Base-by-base conservation (phyloP, 2,113 vertebrate genomes). In the Lanius ludovicianus region DNA sequence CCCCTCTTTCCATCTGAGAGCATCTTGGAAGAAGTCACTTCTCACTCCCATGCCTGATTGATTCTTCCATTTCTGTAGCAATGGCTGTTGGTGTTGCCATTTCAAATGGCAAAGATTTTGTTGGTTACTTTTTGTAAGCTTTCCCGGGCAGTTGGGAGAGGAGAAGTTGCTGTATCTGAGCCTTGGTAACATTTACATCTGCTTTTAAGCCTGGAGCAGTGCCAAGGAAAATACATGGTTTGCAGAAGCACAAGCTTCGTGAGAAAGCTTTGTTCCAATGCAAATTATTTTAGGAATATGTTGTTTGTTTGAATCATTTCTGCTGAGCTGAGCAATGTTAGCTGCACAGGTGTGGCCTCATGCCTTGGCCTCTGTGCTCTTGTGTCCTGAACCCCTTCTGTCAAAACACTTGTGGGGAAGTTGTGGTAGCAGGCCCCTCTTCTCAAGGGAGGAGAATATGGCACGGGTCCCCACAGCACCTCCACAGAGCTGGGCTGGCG, bases 161-260 rank as follows among this genome's bases (percentile, higher is more conserved):
- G 89, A 92, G 79, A 53, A 68, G 62, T 87, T 41, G 7, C 68
- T 71, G 64, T 63, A 30, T 94, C 63, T 78, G 53, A 77, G 64
- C 57, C 71, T 92, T 42, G 31, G 96, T 92, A 67, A 60, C 87
- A 13, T 73, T 84, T 82, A 69, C 60, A 67, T 97, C 86, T 92
- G 73, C 79, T 87, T 96, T 92, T 92, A 91, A 74, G 68, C 81
- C 79, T 97, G 97, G 90, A 80, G 64, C 24, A 31, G 15, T 49
- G 90, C 96, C 93, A 81, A 73, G 64, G 59, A 92, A 85, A 90
- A 87, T 90, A 71, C 22, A 47, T 59, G 57, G 67, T 73, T 77
- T 63, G 88, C 89, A 95, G 95, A 93, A 94, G 93, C 83, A 41
- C 67, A 81, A 64, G 65, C 67, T 92, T 80, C 53, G 1, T 81